Evolutionary conservation across 2,888 invertebrate species (phyloP).

Genomic region (Athetis lepigone): DNA sequence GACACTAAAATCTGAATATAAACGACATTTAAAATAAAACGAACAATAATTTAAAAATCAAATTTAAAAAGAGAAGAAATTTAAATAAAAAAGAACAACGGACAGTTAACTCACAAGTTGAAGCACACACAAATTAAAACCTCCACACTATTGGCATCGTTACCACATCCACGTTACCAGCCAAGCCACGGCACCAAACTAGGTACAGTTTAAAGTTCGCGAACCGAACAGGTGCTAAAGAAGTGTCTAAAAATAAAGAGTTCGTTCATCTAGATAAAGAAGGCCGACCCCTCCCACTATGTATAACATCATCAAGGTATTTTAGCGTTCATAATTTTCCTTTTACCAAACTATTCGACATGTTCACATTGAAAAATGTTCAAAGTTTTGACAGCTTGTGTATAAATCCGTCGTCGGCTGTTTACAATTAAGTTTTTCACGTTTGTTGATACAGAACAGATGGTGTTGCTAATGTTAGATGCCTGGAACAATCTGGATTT

Average conservation of each 20-base stretch:
- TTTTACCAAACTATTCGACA: constrained; percentile 47
- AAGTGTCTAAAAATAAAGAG: constrained; percentile 84
- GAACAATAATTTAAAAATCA: background rate
- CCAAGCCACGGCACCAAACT: constrained; percentile 37
- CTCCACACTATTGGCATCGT: background rate
- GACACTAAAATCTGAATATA: background rate
- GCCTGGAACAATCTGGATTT: constrained; percentile 45
- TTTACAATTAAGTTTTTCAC: constrained; percentile 81
- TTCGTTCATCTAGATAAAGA: constrained; percentile 81
- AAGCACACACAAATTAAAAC: constrained; percentile 1
- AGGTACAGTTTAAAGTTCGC: constrained; percentile 72
- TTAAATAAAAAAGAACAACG: background rate
- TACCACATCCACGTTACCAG: constrained; percentile 9
- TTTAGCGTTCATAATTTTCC: constrained; percentile 53
- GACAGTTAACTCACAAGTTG: constrained; percentile 10
- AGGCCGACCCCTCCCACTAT: constrained; percentile 69
- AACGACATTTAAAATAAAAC: constrained; percentile 5
- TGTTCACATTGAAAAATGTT: constrained; percentile 44
- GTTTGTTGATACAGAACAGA: constrained; percentile 72
- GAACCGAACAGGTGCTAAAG: constrained; percentile 79
- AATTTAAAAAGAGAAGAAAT: background rate
- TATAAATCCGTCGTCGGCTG: constrained; percentile 85
- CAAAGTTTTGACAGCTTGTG: constrained; percentile 70
- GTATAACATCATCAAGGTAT: constrained; percentile 49
- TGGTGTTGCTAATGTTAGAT: constrained; percentile 57